A percentile compares a stretch with the other conserved stretches of the same genome.
Conservation (phyloP, 2,888 invertebrate genomes). For the Dolichomitus sp. region DNA sequence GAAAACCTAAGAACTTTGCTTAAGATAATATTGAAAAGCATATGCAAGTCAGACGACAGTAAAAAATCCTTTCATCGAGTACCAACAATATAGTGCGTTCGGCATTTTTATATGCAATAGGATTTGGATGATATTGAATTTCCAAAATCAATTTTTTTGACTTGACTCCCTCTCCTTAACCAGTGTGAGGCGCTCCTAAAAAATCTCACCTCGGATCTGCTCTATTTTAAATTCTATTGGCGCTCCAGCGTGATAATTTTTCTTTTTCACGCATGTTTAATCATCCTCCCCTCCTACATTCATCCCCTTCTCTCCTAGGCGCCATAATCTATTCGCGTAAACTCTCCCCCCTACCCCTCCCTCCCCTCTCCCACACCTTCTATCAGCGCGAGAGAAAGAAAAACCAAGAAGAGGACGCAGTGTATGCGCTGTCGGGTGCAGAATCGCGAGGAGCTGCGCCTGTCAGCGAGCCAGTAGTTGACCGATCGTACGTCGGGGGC, state of each 20-base stretch:
- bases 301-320: background rate
- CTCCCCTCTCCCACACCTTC: background rate
- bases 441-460: background rate
- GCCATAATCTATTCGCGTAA: constrained; percentile 11
- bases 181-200: too few relatives aligned
- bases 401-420: background rate
- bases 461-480: constrained; percentile 56
- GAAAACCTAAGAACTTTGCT: too few relatives aligned
- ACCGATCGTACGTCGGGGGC: constrained; percentile 60
- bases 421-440: constrained; percentile 13
- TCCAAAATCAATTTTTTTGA: too few relatives aligned
- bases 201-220: background rate
- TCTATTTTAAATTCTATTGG: background rate
- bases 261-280: background rate
- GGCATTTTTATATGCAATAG: too few relatives aligned
- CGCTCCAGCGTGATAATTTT: background rate
- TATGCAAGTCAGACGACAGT: too few relatives aligned
- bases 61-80: too few relatives aligned
- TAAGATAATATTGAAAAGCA: too few relatives aligned
- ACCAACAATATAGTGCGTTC: too few relatives aligned
- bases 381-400: too few relatives aligned
- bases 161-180: too few relatives aligned
- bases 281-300: background rate
- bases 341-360: background rate
- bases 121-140: too few relatives aligned